Conservation (phyloP, 2,888 invertebrate genomes). For the Eilema sororculum region DNA sequence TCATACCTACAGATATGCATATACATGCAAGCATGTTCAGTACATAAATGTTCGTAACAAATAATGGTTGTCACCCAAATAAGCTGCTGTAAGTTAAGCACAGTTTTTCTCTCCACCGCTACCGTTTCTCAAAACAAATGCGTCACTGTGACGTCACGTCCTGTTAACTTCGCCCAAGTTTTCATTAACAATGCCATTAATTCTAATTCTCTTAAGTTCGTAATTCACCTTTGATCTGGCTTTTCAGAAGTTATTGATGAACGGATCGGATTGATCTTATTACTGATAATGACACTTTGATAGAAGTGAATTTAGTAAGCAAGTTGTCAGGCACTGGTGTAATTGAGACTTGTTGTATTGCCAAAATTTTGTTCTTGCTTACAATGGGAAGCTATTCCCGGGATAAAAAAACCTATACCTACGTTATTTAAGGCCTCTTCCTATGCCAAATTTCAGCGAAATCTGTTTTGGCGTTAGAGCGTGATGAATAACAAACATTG, state of each 20-base stretch:
- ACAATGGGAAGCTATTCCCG: no score
- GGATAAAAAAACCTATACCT: no score
- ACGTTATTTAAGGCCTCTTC: no score
- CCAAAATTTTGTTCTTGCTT: neutral
- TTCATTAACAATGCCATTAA: neutral
- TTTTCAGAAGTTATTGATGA: neutral
- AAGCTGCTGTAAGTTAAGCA: neutral
- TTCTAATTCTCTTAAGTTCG: neutral
- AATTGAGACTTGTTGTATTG: neutral
- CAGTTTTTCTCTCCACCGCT: neutral
- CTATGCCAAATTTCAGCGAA: no score
- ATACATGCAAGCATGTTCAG: no score
- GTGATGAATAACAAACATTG: no score
- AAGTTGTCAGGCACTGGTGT: neutral
- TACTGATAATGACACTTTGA: neutral
- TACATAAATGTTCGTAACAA: no score
- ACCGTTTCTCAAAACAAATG: neutral
- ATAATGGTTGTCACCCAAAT: no score
- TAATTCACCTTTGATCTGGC: constrained; percentile 9
- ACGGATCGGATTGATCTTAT: neutral
- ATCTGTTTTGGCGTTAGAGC: no score
- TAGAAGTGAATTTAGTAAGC: neutral
- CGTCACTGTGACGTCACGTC: neutral
- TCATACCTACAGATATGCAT: no score
- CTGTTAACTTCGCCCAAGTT: neutral